Percentiles rank a stretch among this genome's conserved stretches.
Evolutionary conservation across 2,888 invertebrate genomes (phyloP).

Genomic region (Alloscopus bannaensis): DNA sequence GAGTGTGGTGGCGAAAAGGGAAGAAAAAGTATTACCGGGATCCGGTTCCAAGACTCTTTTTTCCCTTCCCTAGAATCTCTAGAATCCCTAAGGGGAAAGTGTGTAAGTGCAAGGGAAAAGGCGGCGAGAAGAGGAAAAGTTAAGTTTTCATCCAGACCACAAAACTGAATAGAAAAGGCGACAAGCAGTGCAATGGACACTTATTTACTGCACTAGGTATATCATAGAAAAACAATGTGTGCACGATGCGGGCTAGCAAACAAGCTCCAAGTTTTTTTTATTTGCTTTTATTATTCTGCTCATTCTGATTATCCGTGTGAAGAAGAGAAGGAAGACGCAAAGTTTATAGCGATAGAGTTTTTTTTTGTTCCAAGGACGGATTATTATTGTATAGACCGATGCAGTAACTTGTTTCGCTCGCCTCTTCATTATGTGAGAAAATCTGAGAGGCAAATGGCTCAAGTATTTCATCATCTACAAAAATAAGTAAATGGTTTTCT

Average conservation of each 20-base stretch:
- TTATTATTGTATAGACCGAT: slow-evolving; percentile 28
- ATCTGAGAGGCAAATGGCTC: slow-evolving; percentile 46
- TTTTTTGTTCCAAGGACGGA: slow-evolving; percentile 24
- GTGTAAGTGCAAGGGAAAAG: slow-evolving; percentile 14
- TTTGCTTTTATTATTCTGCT: slow-evolving; percentile 32
- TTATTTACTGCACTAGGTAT: slow-evolving; percentile 6
- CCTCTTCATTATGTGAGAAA: slow-evolving; percentile 47
- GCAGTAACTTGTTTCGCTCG: slow-evolving; percentile 43
- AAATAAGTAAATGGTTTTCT: slow-evolving; percentile 54
- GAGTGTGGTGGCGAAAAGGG: not conserved
- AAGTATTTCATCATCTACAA: slow-evolving; percentile 45
- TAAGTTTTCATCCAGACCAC: slow-evolving; percentile 47
- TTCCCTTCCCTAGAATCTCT: not conserved
- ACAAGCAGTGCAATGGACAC: slow-evolving; percentile 47
- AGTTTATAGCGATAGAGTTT: slow-evolving; percentile 38
- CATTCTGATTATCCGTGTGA: slow-evolving; percentile 21
- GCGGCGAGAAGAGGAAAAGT: slow-evolving; percentile 30
- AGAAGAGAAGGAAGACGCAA: slow-evolving; percentile 29
- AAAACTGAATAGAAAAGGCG: slow-evolving; percentile 44
- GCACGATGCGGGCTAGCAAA: not conserved
- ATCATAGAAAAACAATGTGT: not conserved
- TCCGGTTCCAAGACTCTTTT: slow-evolving; percentile 34
- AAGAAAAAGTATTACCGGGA: slow-evolving; percentile 2
- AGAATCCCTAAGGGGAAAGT: slow-evolving; percentile 44
- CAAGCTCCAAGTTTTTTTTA: slow-evolving; percentile 25